These are phyloP conservation scores for Gnathonemus echidnorhynchus DNA, from an alignment of 2,113 vertebrate genomes.

Conservation along the genomic window DNA sequence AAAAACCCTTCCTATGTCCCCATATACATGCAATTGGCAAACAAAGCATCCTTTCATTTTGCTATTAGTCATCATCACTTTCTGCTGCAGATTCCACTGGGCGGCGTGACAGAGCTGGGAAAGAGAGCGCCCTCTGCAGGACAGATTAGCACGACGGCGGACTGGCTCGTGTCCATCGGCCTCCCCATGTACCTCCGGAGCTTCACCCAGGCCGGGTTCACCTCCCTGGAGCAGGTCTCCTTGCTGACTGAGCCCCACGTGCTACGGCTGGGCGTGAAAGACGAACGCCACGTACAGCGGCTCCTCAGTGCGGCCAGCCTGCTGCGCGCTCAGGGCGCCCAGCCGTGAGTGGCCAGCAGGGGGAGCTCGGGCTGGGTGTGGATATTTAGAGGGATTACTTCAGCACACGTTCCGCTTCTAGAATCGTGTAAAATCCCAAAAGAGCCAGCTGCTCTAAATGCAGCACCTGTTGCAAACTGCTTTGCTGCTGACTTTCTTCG, in stretches of 20 bases:
- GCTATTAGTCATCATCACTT: background rate
- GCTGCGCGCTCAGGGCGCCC: slow-evolving; percentile 44
- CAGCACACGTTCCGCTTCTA: background rate
- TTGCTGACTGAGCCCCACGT: slow-evolving; percentile 68
- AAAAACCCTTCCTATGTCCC: background rate
- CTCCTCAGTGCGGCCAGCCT: slow-evolving; percentile 66
- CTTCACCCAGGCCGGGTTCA: slow-evolving; percentile 61
- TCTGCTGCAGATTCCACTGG: slow-evolving; percentile 67
- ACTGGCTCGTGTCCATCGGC: slow-evolving; percentile 67
- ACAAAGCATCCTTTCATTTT: background rate
- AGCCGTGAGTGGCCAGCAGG: background rate
- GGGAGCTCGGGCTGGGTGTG: background rate
- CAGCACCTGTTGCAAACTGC: background rate
- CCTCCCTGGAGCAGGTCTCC: slow-evolving; percentile 67
- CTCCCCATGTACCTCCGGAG: slow-evolving; percentile 63
- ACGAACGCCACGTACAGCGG: slow-evolving; percentile 69
- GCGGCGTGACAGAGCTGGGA: slow-evolving; percentile 72
- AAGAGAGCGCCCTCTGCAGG: slow-evolving; percentile 64
- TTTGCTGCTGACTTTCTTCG: background rate
- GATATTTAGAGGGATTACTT: background rate
- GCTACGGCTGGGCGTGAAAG: slow-evolving; percentile 66
- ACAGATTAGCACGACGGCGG: slow-evolving; percentile 52
- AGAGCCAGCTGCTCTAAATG: background rate
- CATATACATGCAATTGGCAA: background rate
- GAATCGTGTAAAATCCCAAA: background rate